These are phyloP conservation scores for Microtus montanus DNA, from an alignment of 2,113 vertebrate genomes.

Conservation along the genomic window DNA sequence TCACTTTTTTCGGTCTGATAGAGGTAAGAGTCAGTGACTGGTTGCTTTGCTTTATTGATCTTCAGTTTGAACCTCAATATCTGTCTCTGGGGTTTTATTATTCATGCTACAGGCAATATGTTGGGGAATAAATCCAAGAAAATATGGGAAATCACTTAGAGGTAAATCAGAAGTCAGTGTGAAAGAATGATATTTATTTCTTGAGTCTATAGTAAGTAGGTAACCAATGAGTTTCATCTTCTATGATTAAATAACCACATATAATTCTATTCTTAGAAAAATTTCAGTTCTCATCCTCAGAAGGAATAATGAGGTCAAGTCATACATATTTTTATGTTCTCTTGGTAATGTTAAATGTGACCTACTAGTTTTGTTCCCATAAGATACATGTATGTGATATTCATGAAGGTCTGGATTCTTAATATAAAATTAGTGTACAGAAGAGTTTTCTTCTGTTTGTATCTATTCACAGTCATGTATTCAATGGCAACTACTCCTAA, in stretches of 20 bases:
- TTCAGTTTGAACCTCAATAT: no score
- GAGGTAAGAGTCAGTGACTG: no score
- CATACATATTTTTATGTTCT: background rate
- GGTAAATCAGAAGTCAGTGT: background rate
- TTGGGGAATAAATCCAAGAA: background rate
- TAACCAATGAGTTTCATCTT: background rate
- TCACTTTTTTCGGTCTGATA: no score
- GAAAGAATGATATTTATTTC: background rate
- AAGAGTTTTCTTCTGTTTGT: background rate
- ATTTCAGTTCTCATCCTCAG: background rate
- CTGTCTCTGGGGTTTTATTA: no score
- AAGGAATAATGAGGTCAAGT: background rate
- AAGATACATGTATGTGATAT: background rate
- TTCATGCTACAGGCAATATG: background rate
- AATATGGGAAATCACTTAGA: background rate
- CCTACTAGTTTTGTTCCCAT: background rate
- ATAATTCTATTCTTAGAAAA: background rate
- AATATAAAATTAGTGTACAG: background rate
- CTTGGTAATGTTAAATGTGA: background rate
- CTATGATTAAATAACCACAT: background rate
- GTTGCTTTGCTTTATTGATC: no score
- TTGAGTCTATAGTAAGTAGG: background rate
- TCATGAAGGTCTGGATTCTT: background rate
- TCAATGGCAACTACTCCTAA: background rate
- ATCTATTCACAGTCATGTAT: background rate